These are phyloP conservation scores for Mactra quadrangularis DNA, from an alignment of 1,140 invertebrate genomes.

Conservation along the genomic window DNA sequence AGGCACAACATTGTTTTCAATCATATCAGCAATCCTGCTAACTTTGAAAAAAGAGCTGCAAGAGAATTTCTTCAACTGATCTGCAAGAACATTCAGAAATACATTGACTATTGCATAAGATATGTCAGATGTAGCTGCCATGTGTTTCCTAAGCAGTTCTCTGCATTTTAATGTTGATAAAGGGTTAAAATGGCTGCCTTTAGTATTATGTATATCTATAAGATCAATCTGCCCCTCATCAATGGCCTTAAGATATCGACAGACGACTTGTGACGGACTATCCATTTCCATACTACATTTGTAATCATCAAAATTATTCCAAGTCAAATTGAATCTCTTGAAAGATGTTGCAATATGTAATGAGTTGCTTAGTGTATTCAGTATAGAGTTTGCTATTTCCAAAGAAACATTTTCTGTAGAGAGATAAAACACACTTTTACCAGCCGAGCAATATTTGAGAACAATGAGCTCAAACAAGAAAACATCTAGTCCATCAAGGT, in stretches of 20 bases:
- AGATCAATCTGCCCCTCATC: constrained; percentile 54
- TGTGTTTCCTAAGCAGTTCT: constrained; percentile 58
- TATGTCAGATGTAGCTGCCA: constrained; percentile 59
- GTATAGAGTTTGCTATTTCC: constrained; percentile 67
- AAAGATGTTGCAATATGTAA: constrained; percentile 62
- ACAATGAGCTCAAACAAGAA: constrained; percentile 67
- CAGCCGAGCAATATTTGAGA: constrained; percentile 45
- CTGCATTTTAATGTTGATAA: constrained; percentile 46
- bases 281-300: constrained; percentile 56
- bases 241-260: constrained; percentile 59
- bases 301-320: constrained; percentile 64
- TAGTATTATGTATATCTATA: constrained; percentile 59
- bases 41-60: constrained; percentile 68
- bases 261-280: constrained; percentile 71
- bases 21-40: constrained; percentile 46
- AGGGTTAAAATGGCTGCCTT: constrained; percentile 5
- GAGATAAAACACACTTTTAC: constrained; percentile 36
- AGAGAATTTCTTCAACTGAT: constrained; percentile 72
- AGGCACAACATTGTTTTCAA: constrained; percentile 24
- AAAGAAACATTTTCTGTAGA: constrained; percentile 55
- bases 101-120: constrained; percentile 64
- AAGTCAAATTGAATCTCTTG: constrained; percentile 51
- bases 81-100: constrained; percentile 68
- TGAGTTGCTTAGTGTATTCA: constrained; percentile 51
- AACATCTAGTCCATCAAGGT: constrained; percentile 57